Conservation (phyloP, 1,140 invertebrate genomes). For the Brachionus plicatilis region DNA sequence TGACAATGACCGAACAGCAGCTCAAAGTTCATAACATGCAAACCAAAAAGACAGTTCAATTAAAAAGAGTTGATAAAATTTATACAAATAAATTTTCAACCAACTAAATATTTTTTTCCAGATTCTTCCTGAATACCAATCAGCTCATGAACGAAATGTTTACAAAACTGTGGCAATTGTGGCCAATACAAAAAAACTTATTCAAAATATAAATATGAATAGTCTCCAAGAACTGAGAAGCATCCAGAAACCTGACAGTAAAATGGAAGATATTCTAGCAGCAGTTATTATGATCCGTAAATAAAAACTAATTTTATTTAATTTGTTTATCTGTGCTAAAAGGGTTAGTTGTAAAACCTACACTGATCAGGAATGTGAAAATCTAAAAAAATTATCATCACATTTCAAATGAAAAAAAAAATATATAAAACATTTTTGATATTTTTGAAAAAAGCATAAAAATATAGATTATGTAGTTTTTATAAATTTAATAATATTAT, state of each 20-base stretch:
- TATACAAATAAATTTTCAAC: no score
- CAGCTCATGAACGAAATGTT: slow-evolving; percentile 53
- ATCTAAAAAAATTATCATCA: no score
- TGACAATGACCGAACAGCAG: slow-evolving; percentile 54
- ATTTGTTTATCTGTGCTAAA: no score
- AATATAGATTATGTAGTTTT: no score
- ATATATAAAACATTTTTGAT: no score
- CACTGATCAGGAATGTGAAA: no score
- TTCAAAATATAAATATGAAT: slow-evolving; percentile 52
- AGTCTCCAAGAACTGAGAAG: slow-evolving; percentile 49
- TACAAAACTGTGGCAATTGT: slow-evolving; percentile 56
- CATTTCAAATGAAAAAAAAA: no score
- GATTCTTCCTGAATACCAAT: slow-evolving; percentile 54
- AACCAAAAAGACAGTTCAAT: slow-evolving; percentile 42
- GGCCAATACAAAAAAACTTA: slow-evolving; percentile 54
- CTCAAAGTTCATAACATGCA: slow-evolving; percentile 47
- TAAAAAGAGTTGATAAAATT: slow-evolving; percentile 47
- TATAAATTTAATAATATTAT: no score
- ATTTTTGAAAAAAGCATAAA: no score
- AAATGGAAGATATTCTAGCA: slow-evolving; percentile 54
- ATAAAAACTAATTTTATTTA: slow-evolving; percentile 16
- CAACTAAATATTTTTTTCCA: background rate
- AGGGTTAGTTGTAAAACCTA: no score
- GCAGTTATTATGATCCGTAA: slow-evolving; percentile 55
- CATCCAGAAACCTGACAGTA: slow-evolving; percentile 53